These are phyloP conservation scores for Accipiter virgatus DNA, from an alignment of 2,113 vertebrate genomes.

Conservation along the genomic window DNA sequence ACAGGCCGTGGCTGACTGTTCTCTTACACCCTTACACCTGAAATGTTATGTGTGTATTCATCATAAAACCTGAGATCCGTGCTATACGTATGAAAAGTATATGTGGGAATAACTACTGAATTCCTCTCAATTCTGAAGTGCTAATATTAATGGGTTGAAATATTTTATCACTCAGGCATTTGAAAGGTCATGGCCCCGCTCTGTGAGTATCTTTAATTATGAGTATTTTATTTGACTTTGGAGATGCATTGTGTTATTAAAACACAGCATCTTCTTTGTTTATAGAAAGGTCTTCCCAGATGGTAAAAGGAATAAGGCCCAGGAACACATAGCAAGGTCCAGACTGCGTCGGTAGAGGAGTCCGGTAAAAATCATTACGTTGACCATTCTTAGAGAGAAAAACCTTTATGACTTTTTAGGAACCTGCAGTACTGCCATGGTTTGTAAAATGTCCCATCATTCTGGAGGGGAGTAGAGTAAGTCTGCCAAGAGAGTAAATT, in stretches of 20 bases:
- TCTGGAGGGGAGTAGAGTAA: background rate
- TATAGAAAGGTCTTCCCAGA: background rate
- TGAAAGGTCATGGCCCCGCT: background rate
- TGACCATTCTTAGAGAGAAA: background rate
- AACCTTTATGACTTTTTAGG: background rate
- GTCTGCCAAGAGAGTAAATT: background rate
- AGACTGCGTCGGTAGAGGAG: background rate
- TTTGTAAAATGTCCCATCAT: background rate
- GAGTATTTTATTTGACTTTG: background rate
- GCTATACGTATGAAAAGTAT: background rate
- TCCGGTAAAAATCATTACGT: background rate
- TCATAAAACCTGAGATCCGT: background rate
- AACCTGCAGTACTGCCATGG: background rate
- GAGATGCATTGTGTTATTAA: background rate
- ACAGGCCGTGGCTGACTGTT: background rate
- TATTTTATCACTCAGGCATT: background rate
- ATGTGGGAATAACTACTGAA: background rate
- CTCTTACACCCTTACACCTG: background rate
- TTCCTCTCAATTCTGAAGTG: background rate
- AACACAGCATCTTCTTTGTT: background rate
- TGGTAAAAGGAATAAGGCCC: background rate
- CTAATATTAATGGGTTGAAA: background rate
- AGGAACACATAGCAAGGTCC: background rate
- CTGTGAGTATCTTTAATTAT: background rate
- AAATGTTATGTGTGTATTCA: background rate